Evolutionary conservation across 2,113 vertebrate genomes (phyloP).

Genomic region (Pipa parva): DNA sequence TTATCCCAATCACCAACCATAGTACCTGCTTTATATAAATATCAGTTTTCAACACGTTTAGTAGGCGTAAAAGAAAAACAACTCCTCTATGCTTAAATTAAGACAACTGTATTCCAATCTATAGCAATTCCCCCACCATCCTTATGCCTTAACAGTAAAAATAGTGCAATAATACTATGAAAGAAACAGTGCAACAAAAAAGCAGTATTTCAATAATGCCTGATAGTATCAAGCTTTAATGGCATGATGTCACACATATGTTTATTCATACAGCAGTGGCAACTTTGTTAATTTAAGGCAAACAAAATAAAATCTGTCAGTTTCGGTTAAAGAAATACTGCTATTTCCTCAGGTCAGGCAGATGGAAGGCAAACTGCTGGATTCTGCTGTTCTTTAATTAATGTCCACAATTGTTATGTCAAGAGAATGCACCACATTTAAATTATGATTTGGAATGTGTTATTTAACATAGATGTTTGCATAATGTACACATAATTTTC

Average conservation of each 20-base stretch:
- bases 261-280: slow-evolving; percentile 58
- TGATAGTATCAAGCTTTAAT: not conserved
- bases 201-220: not conserved
- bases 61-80: too few relatives aligned
- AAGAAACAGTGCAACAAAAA: not conserved
- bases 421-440: slow-evolving; percentile 63
- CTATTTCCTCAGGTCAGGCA: slow-evolving; percentile 78
- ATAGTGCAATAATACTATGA: not conserved
- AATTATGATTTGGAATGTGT: slow-evolving; percentile 51
- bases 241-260: slow-evolving; percentile 63
- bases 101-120: too few relatives aligned
- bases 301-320: slow-evolving; percentile 72
- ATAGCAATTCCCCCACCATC: not conserved
- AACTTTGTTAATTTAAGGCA: slow-evolving; percentile 56
- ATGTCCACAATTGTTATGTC: slow-evolving; percentile 78
- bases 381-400: slow-evolving; percentile 73
- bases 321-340: slow-evolving; percentile 65
- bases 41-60: too few relatives aligned
- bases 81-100: too few relatives aligned
- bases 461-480: slow-evolving; percentile 55
- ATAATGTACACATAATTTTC: slow-evolving; percentile 50
- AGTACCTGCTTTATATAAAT: too few relatives aligned
- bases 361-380: slow-evolving; percentile 72
- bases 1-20: too few relatives aligned
- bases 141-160: not conserved